Evolutionary conservation across 1,140 invertebrate species (phyloP), one percentile per base, ranked within the genome.

Genomic region (Saxidomus purpurata): DNA sequence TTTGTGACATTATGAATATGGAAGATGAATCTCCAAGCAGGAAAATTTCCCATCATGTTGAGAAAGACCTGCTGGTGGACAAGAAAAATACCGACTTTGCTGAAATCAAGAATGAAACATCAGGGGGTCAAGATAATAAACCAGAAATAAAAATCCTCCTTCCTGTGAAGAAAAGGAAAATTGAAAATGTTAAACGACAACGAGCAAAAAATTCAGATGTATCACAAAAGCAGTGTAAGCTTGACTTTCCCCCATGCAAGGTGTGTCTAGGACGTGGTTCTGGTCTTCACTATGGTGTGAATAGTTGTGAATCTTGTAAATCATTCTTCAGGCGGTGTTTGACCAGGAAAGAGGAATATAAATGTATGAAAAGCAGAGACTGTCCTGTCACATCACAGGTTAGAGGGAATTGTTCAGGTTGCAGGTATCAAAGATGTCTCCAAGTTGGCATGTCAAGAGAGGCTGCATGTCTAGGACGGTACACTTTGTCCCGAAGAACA

Each of bases 241-340:
- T 89, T 1, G 77, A 80, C 52, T 89, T 89, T 74, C 87, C 87
- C 40, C 87, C 87, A 74, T 89, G 87, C 40, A 69, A 63, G 28
- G 87, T 89, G 15, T 89, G 87, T 49, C 43, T 89, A 9, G 87
- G 87, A 13, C 52, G 52, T 34, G 87, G 87, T 22, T 81, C 87
- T 11, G 87, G 87, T 6, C 38, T 89, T 19, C 87, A 89, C 76
- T 89, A 89, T 83, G 87, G 87, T 43, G 87, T 89, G 28, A 89
- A 89, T 43, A 89, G 87, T 76, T 89, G 87, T 82, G 87, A 89
- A 59, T 89, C 87, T 3, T 89, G 87, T 83, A 89, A 89, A 76
- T 82, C 79, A 19, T 89, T 89, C 31, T 89, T 89, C 49, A 43
- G 87, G 52, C 55, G 87, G 22, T 89, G 87, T 55, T 61, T 89